These are phyloP conservation scores for Mergus octosetaceus DNA, from an alignment of 2,797 vertebrate genomes.

Conservation along the genomic window DNA sequence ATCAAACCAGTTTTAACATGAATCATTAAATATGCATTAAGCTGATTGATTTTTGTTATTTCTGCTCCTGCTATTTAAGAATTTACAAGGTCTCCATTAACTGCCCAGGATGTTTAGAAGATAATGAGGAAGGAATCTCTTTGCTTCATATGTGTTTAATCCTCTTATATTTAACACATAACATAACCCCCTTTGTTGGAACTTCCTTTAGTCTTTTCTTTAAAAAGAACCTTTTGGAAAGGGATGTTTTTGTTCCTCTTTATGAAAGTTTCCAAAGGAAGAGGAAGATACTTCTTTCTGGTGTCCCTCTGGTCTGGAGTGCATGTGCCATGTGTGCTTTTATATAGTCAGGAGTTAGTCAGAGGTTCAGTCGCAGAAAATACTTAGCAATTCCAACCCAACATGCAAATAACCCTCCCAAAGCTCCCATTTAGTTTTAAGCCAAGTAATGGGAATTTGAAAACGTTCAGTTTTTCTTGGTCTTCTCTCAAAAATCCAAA, in stretches of 20 bases:
- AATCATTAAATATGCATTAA: background rate
- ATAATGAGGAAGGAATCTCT: background rate
- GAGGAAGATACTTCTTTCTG: slow-evolving; percentile 55
- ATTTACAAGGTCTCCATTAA: background rate
- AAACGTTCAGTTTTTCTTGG: background rate
- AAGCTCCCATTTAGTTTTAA: background rate
- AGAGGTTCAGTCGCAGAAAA: background rate
- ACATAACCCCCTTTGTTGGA: slow-evolving; percentile 24
- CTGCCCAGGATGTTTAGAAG: background rate
- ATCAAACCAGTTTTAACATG: background rate
- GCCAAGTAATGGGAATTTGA: background rate
- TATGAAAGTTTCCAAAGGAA: slow-evolving; percentile 64
- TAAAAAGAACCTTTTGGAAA: slow-evolving; percentile 57
- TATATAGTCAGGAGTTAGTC: background rate
- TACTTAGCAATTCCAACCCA: background rate
- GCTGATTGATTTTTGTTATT: background rate
- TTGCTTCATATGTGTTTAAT: background rate
- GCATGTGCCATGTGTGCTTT: background rate
- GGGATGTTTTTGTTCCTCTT: slow-evolving; percentile 66
- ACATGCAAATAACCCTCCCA: background rate
- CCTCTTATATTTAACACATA: background rate
- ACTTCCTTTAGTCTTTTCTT: slow-evolving; percentile 63
- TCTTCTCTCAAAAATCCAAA: background rate
- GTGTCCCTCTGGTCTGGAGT: slow-evolving; percentile 5
- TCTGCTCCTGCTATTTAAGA: background rate